Evolutionary conservation across 2,888 invertebrate species (phyloP), one percentile per base, ranked within the genome.

Genomic region (Craniophora ligustri): DNA sequence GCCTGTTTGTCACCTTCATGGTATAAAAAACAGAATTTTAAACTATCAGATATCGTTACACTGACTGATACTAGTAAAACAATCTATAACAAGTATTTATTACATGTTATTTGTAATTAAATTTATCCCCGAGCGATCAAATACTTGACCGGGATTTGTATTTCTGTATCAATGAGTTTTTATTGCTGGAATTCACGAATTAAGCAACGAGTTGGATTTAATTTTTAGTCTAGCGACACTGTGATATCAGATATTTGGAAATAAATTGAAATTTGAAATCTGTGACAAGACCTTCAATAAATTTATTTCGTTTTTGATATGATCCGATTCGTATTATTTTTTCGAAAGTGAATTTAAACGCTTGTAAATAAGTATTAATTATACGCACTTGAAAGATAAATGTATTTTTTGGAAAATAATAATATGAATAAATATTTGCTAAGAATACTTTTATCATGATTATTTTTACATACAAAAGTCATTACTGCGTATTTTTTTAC

Each of bases 201-300:
- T 40, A 46, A 26, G 30, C n/a, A 30, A 46, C 32, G 41, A 62
- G 21, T 42, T 47, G 18, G 13, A 49, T 48, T 54, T 38, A 48
- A n/a, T 53, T 34, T 54, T 32, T 28, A 34, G 41, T 23, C n/a
- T 23, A 62, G 18, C 30, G 34, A 15, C 16, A n/a, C 32, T 49
- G 28, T 46, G 39, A 42, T 48, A 46, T 55, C 34, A 39, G 41
- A 55, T 55, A 13, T 42, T 68, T 62, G 18, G 26, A 32, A 63
- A 63, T 42, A 55, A 46, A 55, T 46, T 38, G 42, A 47, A 35
- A 16, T 32, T 44, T 38, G 26, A 39, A 59, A 19, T 66, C 30
- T 42, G 49, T 39, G 16, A 49, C 42, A 35, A 34, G 23, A 26
- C 13, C 32, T 66, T 13, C 7, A 65, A 34, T 15, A 49, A 35